These are phyloP conservation scores for Rhea americana DNA, from an alignment of 2,113 vertebrate genomes.

Conservation along the genomic window DNA sequence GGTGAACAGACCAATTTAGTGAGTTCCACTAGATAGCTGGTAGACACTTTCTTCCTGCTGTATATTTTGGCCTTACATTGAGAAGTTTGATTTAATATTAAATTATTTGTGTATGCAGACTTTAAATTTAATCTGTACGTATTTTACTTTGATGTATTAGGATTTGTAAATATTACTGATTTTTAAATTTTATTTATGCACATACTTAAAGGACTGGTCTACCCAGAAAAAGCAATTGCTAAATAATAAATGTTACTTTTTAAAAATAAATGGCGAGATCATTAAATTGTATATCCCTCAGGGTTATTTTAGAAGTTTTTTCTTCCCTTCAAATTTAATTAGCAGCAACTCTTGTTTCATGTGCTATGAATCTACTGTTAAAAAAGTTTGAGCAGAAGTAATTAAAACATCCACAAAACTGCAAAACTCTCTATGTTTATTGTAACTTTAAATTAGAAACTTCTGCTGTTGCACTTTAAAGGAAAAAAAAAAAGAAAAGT, in stretches of 20 bases:
- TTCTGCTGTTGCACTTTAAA: constrained; percentile 67
- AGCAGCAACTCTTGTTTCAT: constrained; percentile 59
- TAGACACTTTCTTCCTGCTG: constrained; percentile 51
- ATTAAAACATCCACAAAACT: constrained; percentile 53
- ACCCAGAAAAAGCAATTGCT: constrained; percentile 73
- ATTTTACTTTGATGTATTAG: constrained; percentile 78
- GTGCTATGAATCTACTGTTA: constrained; percentile 67
- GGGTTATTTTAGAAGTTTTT: constrained; percentile 75
- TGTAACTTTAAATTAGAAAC: constrained; percentile 22
- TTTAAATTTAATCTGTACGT: constrained; percentile 73
- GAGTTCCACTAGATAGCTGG: constrained; percentile 49
- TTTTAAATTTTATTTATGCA: constrained; percentile 83
- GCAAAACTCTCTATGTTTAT: constrained; percentile 54
- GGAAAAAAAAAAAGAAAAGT: not conserved
- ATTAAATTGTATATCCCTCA: constrained; percentile 81
- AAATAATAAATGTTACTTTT: constrained; percentile 78
- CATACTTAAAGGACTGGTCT: constrained; percentile 78
- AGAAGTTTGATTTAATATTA: constrained; percentile 76
- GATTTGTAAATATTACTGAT: constrained; percentile 80
- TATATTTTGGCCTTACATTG: constrained; percentile 67
- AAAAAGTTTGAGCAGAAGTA: constrained; percentile 44
- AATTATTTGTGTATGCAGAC: constrained; percentile 80
- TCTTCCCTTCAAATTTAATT: constrained; percentile 53
- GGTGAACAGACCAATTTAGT: constrained; percentile 42
- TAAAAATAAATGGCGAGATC: constrained; percentile 75